These are phyloP conservation scores for Hypomecis atomaria DNA, from an alignment of 2,888 invertebrate genomes.

Conservation along the genomic window DNA sequence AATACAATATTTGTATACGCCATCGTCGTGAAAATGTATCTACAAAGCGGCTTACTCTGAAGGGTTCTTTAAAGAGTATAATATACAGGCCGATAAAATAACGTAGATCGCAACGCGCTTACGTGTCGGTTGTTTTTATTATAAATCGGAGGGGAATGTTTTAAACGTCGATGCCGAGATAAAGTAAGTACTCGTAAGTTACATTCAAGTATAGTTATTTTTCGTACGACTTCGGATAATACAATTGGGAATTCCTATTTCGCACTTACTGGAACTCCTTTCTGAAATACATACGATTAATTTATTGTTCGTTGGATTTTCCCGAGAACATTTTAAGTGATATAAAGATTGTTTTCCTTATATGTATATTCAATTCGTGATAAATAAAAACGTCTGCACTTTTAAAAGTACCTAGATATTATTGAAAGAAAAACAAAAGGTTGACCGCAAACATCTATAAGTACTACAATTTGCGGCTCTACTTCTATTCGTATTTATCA, in stretches of 20 bases:
- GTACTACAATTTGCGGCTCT: too few species aligned
- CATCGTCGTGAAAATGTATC: too few species aligned
- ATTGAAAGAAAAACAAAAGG: too few species aligned
- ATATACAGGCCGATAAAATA: conserved; percentile 21
- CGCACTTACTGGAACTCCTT: not conserved
- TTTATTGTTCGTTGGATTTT: not conserved
- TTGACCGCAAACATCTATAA: too few species aligned
- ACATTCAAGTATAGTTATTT: not conserved
- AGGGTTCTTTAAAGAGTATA: not conserved
- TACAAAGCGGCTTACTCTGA: not conserved
- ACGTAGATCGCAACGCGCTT: conserved; percentile 21
- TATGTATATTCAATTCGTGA: too few species aligned
- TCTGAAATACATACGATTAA: not conserved
- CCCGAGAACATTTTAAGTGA: too few species aligned
- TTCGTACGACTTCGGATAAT: not conserved
- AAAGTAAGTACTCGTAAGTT: not conserved
- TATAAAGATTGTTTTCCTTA: too few species aligned
- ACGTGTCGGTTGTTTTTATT: conserved; percentile 25
- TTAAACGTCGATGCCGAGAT: conserved; percentile 18
- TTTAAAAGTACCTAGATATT: too few species aligned
- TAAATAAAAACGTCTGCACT: too few species aligned
- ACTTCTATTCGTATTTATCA: too few species aligned
- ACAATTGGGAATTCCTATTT: not conserved
- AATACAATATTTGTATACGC: too few species aligned
- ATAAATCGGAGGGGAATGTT: conserved; percentile 29